Evolutionary conservation across 2,113 vertebrate species (phyloP).

Genomic region (Paradoxurus hermaphroditus): DNA sequence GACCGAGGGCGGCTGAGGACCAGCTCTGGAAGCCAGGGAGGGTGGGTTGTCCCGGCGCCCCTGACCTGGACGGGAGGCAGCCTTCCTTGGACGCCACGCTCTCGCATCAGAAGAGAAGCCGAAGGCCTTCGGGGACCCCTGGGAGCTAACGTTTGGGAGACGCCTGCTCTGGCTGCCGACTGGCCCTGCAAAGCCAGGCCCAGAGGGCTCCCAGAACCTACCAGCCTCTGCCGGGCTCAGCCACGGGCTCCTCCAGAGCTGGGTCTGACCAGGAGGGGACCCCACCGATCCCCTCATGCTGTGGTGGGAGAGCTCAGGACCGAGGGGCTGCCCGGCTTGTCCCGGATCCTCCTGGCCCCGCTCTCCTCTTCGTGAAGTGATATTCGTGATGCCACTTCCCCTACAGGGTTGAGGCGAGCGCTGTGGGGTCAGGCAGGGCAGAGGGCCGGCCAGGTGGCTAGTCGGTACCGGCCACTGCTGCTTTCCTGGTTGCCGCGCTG

Average conservation of each 20-base stretch:
- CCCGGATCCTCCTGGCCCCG: not conserved
- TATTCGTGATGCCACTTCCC: not conserved
- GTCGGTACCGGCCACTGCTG: accelerated
- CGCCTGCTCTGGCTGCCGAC: not conserved
- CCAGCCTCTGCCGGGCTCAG: not conserved
- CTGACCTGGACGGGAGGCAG: not conserved
- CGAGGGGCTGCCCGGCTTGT: not conserved
- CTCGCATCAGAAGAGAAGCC: not conserved
- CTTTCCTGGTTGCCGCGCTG: not conserved
- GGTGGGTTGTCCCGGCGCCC: not conserved
- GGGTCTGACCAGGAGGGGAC: not conserved
- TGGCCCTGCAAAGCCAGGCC: not conserved
- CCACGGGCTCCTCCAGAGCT: not conserved
- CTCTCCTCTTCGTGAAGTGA: not conserved
- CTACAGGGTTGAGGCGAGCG: not conserved
- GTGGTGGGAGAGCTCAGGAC: not conserved
- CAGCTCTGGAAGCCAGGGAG: not conserved
- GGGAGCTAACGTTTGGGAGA: not conserved
- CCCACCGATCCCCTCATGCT: no score
- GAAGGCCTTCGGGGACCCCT: not conserved
- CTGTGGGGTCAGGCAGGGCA: accelerated
- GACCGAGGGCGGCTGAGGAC: not conserved
- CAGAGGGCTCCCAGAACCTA: not conserved
- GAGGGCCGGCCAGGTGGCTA: not conserved
- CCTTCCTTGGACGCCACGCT: not conserved